phyloP scores from a whole-genome alignment of 2,797 vertebrate species.

The Mus spretus region DNA sequence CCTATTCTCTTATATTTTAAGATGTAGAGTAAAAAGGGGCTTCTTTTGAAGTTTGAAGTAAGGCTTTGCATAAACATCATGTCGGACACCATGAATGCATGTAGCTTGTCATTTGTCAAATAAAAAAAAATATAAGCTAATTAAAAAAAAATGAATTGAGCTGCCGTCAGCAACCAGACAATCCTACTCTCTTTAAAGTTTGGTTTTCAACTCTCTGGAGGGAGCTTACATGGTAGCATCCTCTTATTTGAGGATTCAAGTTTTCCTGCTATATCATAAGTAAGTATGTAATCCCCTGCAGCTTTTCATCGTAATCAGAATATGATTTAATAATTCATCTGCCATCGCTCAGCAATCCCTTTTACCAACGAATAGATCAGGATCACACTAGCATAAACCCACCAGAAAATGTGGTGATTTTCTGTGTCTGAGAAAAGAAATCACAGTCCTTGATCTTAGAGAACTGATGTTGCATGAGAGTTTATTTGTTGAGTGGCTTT shows the following conservation, averaged over 20 bases:
- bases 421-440: conserved; percentile 29
- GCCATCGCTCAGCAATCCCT: conserved; percentile 28
- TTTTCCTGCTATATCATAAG: conserved; percentile 55
- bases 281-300: conserved; percentile 57
- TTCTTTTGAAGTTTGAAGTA: not conserved
- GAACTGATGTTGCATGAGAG: not conserved
- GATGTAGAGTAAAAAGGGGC: not conserved
- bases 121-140: not conserved
- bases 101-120: not conserved
- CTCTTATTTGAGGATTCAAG: conserved; percentile 63
- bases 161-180: conserved; percentile 14
- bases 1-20: not conserved
- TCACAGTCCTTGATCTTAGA: conserved; percentile 34
- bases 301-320: conserved; percentile 60
- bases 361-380: conserved; percentile 38
- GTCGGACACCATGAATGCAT: not conserved
- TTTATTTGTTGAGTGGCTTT: not conserved
- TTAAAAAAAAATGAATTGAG: not conserved
- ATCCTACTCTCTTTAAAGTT: conserved; percentile 39
- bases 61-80: not conserved
- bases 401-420: not conserved
- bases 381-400: not conserved
- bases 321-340: conserved; percentile 66
- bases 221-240: conserved; percentile 63
- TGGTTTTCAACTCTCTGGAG: conserved; percentile 69